These are phyloP conservation scores for Todiramphus saurophagus DNA, from an alignment of 2,113 vertebrate species.

Conservation along the genomic window DNA sequence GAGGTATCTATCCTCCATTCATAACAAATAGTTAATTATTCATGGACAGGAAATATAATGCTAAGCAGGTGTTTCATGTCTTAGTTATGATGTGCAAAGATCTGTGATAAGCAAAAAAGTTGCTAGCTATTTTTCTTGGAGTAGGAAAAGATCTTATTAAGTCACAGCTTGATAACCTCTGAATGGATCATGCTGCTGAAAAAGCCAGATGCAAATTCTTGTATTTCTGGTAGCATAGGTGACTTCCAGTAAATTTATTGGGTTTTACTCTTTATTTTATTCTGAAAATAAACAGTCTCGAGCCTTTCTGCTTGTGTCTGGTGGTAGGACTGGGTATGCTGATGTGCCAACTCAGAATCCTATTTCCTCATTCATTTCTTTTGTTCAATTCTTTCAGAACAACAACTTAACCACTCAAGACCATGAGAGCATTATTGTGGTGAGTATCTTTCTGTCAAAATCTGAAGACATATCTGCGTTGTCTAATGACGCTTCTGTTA, in stretches of 20 bases:
- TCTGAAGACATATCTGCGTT: not conserved
- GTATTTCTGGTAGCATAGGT: not conserved
- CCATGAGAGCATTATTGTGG: constrained; percentile 99
- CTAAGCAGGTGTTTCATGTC: not conserved
- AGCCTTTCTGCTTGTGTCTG: not conserved
- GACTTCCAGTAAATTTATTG: not conserved
- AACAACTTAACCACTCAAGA: constrained; percentile 94
- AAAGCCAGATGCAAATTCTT: not conserved
- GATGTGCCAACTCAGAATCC: not conserved
- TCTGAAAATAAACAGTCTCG: not conserved
- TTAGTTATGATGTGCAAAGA: not conserved
- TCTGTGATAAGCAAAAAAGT: not conserved
- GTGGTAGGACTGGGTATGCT: not conserved
- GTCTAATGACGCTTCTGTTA: not conserved
- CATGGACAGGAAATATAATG: not conserved
- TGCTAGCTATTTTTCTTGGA: not conserved
- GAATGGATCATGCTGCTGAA: not conserved
- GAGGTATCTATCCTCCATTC: not conserved
- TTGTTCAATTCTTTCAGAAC: constrained; percentile 79
- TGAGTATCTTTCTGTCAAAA: constrained; percentile 74
- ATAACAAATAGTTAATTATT: not conserved
- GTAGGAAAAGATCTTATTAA: not conserved
- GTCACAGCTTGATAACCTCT: not conserved
- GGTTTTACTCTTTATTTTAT: not conserved
- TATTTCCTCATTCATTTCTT: not conserved